Conservation (phyloP, 2,888 invertebrate species). For the Gortyna flavago region DNA sequence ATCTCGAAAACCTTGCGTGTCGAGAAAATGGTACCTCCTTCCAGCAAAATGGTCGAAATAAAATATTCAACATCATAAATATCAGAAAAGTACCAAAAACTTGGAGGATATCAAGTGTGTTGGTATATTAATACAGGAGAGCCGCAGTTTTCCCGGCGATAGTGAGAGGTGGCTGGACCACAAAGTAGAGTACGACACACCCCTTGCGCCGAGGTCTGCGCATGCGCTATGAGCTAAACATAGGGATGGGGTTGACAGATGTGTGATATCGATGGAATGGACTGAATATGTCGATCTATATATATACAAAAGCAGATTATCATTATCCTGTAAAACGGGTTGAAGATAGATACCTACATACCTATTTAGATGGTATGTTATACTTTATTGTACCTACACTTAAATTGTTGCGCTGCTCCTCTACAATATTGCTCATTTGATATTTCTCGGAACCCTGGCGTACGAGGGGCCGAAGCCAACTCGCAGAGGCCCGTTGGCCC, state of each 20-base stretch:
- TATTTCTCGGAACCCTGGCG: too few relatives aligned
- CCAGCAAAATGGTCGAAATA: conserved; percentile 10
- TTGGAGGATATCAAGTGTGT: conserved; percentile 31
- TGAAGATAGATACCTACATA: too few relatives aligned
- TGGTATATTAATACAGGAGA: conserved; percentile 35
- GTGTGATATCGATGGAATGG: conserved; percentile 25
- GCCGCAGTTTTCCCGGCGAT: conserved; percentile 37
- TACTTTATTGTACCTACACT: too few relatives aligned
- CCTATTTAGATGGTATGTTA: too few relatives aligned
- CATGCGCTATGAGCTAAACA: conserved; percentile 47
- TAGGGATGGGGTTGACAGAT: conserved; percentile 14
- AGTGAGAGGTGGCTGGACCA: conserved; percentile 44
- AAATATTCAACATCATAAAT: conserved; percentile 38
- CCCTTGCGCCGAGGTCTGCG: conserved; percentile 43
- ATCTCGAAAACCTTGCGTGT: not conserved
- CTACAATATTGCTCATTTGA: too few relatives aligned
- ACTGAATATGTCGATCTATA: conserved; percentile 6
- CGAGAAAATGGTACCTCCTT: not conserved
- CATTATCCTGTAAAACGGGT: not conserved
- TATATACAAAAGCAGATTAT: too few relatives aligned
- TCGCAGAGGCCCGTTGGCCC: too few relatives aligned
- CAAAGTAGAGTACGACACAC: conserved; percentile 56
- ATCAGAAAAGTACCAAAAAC: conserved; percentile 17
- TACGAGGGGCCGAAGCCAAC: too few relatives aligned
- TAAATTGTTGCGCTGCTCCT: not conserved